phyloP scores from a whole-genome alignment of 64 coral and sea anemone genomes.

The Montipora foliosa region DNA sequence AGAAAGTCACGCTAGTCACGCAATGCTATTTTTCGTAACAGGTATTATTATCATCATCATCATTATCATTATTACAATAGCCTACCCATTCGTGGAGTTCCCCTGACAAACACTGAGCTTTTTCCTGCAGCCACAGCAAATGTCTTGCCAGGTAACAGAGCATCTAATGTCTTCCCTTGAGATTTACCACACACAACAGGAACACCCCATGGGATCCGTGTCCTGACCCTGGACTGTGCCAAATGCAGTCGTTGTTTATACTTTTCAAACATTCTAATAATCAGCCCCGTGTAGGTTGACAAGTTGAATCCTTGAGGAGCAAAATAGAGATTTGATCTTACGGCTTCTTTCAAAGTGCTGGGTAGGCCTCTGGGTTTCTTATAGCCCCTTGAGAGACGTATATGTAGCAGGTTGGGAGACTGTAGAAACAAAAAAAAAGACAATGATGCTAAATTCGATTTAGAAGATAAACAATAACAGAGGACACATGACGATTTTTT shows the following conservation, averaged over 20 bases:
- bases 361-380: slow-evolving; percentile 12
- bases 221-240: slow-evolving; percentile 8
- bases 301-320: slow-evolving; percentile 11
- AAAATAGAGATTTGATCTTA: slow-evolving; percentile 14
- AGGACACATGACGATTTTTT: too few relatives aligned
- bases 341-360: neutral
- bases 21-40: too few relatives aligned
- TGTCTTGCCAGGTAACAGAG: neutral
- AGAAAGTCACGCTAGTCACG: too few relatives aligned
- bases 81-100: neutral
- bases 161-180: neutral
- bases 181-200: neutral
- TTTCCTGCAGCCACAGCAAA: neutral
- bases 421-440: neutral
- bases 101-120: neutral
- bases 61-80: neutral
- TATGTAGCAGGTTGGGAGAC: neutral
- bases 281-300: neutral
- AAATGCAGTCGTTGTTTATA: neutral
- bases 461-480: too few relatives aligned
- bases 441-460: too few relatives aligned
- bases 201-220: neutral
- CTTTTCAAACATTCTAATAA: slow-evolving; percentile 41
- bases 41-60: too few relatives aligned
- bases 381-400: slow-evolving; percentile 1